Base-by-base conservation (phyloP, 1,140 invertebrate species). In the Dendroctonus valens region DNA sequence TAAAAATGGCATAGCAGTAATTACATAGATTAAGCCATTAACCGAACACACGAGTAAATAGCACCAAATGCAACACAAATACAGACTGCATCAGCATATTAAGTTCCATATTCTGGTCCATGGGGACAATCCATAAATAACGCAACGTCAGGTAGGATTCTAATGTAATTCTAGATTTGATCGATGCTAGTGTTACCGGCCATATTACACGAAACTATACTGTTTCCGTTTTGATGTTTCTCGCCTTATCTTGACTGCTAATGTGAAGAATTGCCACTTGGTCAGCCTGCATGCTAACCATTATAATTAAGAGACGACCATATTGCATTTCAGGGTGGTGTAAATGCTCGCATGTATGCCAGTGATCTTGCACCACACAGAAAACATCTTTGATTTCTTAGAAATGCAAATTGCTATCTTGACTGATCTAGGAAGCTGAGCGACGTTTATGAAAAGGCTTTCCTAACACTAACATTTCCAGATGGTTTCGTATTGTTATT, bases 141-240 rank as follows among this genome's bases (percentile, higher is more conserved):
- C n/a, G 26, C 15, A 41, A 38, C 53, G 7, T 14, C 12, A 11
- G 12, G 12, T 14, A 40, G 55, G 12, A 58, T 58, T 58, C 55
- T 58, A 58, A 58, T 58, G 55, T 58, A 58, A 58, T 44, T 58
- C 55, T 58, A 58, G 55, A 58, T 58, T 44, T 42, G 40, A 58
- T 44, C 42, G 41, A 37, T 58, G 55, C 41, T 58, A 58, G 41
- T 26, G 41, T 58, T 58, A 44, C 41, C 7, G 46, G 41, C 7
- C 55, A 44, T 58, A 58, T 58, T 58, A 58, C 55, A 58, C 55
- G 55, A 58, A 58, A 58, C 55, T 58, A 58, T 58, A 58, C 55
- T 58, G 55, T 58, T 58, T 44, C 55, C 26, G 55, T 58, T 58
- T 58, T 44, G 55, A 58, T 42, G 41, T 58, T 58, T 26, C 55